Evolutionary conservation across 2,888 invertebrate species (phyloP).

Genomic region (Pardosa pseudoannulata): DNA sequence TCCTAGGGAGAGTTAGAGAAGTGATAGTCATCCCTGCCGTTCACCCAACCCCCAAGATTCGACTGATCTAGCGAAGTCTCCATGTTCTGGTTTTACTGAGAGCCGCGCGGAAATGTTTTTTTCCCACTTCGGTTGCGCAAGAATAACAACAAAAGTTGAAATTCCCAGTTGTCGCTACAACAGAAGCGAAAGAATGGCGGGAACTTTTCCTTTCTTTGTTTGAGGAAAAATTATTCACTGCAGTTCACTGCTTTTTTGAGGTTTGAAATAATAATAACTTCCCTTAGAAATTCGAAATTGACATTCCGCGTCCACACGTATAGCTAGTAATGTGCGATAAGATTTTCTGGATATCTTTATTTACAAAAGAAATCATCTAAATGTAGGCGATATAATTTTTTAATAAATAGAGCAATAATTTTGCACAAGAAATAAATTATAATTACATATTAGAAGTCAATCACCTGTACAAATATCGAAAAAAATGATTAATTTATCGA

Average conservation of each 20-base stretch:
- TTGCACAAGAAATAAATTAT: no score
- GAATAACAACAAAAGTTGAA: background rate
- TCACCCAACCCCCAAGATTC: background rate
- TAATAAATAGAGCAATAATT: no score
- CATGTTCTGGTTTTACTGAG: background rate
- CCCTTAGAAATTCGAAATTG: no score
- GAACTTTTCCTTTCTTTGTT: background rate
- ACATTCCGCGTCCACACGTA: no score
- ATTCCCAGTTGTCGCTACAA: conserved; percentile 5
- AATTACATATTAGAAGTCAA: no score
- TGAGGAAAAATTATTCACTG: background rate
- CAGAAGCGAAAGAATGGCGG: background rate
- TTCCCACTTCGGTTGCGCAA: background rate
- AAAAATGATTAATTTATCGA: no score
- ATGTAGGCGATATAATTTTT: no score
- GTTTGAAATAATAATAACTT: background rate
- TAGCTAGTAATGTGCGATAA: no score
- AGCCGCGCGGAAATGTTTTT: background rate
- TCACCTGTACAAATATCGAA: no score
- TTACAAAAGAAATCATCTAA: no score
- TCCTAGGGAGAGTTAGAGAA: background rate
- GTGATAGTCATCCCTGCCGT: background rate
- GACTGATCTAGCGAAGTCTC: background rate
- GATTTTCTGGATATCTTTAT: no score
- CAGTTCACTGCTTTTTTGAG: background rate